These are phyloP conservation scores for Morone saxatilis DNA, from an alignment of 2,113 vertebrate species.

Conservation along the genomic window DNA sequence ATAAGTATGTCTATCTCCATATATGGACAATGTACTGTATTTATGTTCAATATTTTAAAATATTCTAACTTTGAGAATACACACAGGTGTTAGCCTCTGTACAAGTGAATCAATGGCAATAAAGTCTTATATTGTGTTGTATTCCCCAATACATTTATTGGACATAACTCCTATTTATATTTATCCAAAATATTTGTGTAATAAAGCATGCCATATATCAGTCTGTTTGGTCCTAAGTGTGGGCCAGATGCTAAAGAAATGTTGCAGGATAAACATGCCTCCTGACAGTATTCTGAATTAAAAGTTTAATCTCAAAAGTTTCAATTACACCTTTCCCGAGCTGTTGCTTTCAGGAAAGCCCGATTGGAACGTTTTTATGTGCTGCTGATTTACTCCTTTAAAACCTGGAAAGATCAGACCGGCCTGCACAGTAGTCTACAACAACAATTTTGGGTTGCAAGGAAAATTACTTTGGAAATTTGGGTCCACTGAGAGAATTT, in stretches of 20 bases:
- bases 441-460: slow-evolving; percentile 62
- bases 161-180: neutral
- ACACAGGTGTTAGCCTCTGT: neutral
- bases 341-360: neutral
- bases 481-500: slow-evolving; percentile 55
- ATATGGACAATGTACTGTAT: too few species aligned
- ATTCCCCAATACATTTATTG: too few species aligned
- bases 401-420: slow-evolving; percentile 34
- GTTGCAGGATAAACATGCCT: neutral
- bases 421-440: slow-evolving; percentile 60
- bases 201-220: neutral
- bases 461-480: slow-evolving; percentile 70
- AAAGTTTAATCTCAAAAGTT: slow-evolving; percentile 16
- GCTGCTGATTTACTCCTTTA: slow-evolving; percentile 46
- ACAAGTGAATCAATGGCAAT: neutral
- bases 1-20: too few species aligned
- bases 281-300: slow-evolving; percentile 8
- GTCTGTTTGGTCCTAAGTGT: neutral
- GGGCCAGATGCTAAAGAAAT: neutral
- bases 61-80: too few species aligned
- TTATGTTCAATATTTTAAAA: too few species aligned
- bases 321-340: slow-evolving; percentile 4
- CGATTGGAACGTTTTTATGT: slow-evolving; percentile 25
- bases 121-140: too few species aligned
- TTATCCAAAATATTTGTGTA: neutral